A percentile compares a stretch with the other conserved stretches of the same genome.
Evolutionary conservation across 2,113 vertebrate genomes (phyloP).

Genomic region (Myxocyprinus asiaticus): DNA sequence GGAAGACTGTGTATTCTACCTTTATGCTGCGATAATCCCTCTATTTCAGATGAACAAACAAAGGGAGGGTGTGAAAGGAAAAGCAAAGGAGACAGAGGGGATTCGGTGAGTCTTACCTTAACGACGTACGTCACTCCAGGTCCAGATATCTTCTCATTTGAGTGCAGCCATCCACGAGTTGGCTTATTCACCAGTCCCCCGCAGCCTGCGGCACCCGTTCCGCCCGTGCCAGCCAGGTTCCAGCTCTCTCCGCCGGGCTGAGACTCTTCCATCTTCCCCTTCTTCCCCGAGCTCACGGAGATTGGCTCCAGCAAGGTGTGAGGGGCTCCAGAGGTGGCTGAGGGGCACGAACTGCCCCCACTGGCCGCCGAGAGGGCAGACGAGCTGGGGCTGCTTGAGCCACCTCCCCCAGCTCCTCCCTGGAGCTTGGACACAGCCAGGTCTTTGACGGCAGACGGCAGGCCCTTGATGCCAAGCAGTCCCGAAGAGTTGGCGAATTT

Average conservation of each 20-base stretch:
- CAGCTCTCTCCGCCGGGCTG: conserved; percentile 81
- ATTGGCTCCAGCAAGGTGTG: conserved; percentile 79
- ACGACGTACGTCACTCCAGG: conserved; percentile 95
- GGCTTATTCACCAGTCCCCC: conserved; percentile 80
- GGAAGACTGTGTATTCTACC: conserved; percentile 51
- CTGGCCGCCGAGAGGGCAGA: conserved; percentile 73
- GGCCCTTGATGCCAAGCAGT: conserved; percentile 89
- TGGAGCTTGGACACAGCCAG: conserved; percentile 94
- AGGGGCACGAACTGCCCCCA: too few species aligned
- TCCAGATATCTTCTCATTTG: conserved; percentile 94
- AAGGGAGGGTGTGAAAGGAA: neutral
- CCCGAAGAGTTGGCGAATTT: conserved; percentile 92
- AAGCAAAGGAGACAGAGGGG: neutral
- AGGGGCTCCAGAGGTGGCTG: conserved; percentile 60
- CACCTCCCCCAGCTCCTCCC: conserved; percentile 82
- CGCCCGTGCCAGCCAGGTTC: conserved; percentile 68
- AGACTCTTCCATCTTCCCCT: conserved; percentile 79
- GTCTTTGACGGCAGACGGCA: conserved; percentile 94
- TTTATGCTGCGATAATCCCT: neutral
- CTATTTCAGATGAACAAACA: neutral
- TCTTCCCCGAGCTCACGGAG: conserved; percentile 83
- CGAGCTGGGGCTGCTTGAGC: conserved; percentile 77
- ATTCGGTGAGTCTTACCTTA: conserved; percentile 83
- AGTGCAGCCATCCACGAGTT: conserved; percentile 87
- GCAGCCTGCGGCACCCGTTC: conserved; percentile 25